These are phyloP conservation scores for Zaprionus inermis DNA, from an alignment of 1,140 invertebrate genomes.

Conservation along the genomic window DNA sequence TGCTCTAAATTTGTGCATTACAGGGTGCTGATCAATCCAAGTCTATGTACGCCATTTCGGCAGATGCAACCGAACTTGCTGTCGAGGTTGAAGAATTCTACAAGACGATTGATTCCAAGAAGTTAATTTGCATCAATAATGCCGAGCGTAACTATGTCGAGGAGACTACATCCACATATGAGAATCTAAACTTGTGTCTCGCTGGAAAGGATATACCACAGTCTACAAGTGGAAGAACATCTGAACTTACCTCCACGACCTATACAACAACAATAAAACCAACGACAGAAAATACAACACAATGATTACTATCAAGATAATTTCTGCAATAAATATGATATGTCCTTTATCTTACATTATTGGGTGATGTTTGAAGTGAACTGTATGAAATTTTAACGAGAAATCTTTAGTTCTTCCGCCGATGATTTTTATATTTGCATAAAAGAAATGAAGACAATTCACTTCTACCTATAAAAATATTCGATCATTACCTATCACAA, in stretches of 20 bases:
- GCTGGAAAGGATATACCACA: constrained; percentile 8
- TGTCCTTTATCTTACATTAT: not conserved
- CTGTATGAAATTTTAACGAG: too few species aligned
- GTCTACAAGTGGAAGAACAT: not conserved
- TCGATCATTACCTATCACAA: not conserved
- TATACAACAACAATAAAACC: too few species aligned
- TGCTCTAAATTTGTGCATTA: not conserved
- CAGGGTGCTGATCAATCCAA: constrained; percentile 56
- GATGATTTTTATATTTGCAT: too few species aligned
- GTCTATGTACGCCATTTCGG: constrained; percentile 46
- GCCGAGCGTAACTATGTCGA: constrained; percentile 53
- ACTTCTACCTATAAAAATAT: not conserved
- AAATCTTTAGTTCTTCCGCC: too few species aligned
- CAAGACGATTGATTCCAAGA: constrained; percentile 3
- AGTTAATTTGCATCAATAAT: constrained; percentile 36
- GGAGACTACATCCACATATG: constrained; percentile 34
- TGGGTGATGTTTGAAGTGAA: too few species aligned
- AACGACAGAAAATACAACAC: not conserved
- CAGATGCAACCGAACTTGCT: constrained; percentile 31
- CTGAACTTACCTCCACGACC: not conserved
- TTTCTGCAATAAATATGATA: not conserved
- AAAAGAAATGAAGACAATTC: too few species aligned
- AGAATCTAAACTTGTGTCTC: constrained; percentile 44
- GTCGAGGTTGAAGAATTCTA: constrained; percentile 27
- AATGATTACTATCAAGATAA: not conserved